Base-by-base conservation (phyloP, 2,888 invertebrate genomes). In the Drosophila engyochracea region DNA sequence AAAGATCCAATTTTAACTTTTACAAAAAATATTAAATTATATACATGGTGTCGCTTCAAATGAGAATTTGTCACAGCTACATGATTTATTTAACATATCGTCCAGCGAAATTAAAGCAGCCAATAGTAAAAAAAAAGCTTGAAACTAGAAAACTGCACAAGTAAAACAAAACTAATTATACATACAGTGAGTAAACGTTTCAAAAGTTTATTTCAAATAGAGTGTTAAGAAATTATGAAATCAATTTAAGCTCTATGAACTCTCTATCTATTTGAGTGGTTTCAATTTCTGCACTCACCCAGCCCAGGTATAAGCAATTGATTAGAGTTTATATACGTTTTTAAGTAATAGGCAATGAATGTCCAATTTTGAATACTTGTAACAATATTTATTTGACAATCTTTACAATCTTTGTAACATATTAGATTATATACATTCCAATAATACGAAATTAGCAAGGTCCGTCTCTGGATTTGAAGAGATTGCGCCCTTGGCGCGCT, bases 381-480 rank as follows among this genome's bases (percentile, higher is more conserved):
- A n/a, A 28, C n/a, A 30, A 47, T 60, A 49, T 80, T 75, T 74
- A 52, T 66, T 68, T 6, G 44, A 31, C 30, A 30, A 22, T 31
- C 12, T 7, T 58, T 47, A 58, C 30, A 64, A 64, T 53, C 35
- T 39, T 28, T 41, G 35, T 53, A 19, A 14, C 4, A 22, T n/a
- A n/a, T 41, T 22, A 41, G 41, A 2, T 41, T n/a, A 10, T 22
- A 12, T 10, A 4, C n/a, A 41, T 41, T 1, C n/a, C n/a, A 41
- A 41, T 4, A n/a, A 39, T 9, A n/a, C 1, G 16, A 19, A 19
- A 6, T 37, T 19, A 37, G 63, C 91, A 91, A 2, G 2, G 9
- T 39, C 91, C 91, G 5, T 44, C 6, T 47, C 71, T 81, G 16
- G 59, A 39, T 16, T 78, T 10, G 0, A 31, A 54, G 41, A 91